These are phyloP conservation scores for Punctoribates punctum DNA, from an alignment of 2,888 invertebrate genomes.

Conservation along the genomic window DNA sequence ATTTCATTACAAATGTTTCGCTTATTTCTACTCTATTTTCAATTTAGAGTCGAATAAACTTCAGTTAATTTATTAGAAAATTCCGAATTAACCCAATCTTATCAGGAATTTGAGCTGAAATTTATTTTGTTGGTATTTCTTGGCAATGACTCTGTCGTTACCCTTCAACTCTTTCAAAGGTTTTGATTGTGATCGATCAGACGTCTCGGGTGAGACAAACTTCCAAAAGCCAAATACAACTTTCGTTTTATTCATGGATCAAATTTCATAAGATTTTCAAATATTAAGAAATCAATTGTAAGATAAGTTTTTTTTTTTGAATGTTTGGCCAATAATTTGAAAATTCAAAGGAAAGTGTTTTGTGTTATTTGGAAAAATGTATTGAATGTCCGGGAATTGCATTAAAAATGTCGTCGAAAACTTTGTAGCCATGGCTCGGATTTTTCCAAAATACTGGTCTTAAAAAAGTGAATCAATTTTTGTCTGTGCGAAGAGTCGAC, in stretches of 20 bases:
- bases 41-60: conserved; percentile 6
- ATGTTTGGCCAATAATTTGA: too few relatives aligned
- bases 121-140: neutral
- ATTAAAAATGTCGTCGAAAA: neutral
- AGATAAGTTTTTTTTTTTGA: too few relatives aligned
- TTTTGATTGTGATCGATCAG: too few relatives aligned
- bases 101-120: neutral
- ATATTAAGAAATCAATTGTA: neutral
- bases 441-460: too few relatives aligned
- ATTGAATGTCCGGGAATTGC: neutral
- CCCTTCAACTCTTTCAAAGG: too few relatives aligned
- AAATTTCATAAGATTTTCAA: neutral
- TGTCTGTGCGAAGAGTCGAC: neutral
- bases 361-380: neutral
- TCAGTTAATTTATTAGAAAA: neutral
- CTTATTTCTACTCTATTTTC: neutral
- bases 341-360: neutral
- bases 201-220: too few relatives aligned
- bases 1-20: neutral
- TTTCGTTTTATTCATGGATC: neutral
- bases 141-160: too few relatives aligned
- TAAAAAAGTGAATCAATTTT: conserved; percentile 14
- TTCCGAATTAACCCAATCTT: neutral
- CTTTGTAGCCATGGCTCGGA: too few relatives aligned
- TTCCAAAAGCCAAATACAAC: neutral